Conservation (phyloP, 2,888 invertebrate genomes). For the Lobophora halterata region DNA sequence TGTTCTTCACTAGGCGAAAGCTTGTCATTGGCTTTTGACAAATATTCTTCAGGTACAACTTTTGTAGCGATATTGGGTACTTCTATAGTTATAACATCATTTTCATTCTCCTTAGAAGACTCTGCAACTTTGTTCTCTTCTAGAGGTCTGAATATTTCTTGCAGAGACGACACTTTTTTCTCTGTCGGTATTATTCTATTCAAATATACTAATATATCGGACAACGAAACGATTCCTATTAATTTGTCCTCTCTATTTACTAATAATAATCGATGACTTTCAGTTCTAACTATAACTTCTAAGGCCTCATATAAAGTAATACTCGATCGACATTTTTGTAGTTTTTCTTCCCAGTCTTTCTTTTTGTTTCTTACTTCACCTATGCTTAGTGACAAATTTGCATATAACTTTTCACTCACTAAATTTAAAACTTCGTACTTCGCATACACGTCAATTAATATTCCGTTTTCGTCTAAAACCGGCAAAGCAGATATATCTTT, state of each 20-base stretch:
- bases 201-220: slow-evolving; percentile 76
- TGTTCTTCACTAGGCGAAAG: slow-evolving; percentile 27
- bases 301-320: slow-evolving; percentile 92
- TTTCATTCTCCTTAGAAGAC: slow-evolving; percentile 68
- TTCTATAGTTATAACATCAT: slow-evolving; percentile 67
- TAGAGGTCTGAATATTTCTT: slow-evolving; percentile 74
- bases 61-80: slow-evolving; percentile 56
- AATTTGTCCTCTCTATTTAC: slow-evolving; percentile 75
- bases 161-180: slow-evolving; percentile 72
- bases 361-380: slow-evolving; percentile 92
- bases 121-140: slow-evolving; percentile 73
- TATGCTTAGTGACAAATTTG: slow-evolving; percentile 92
- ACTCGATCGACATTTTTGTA: slow-evolving; percentile 92
- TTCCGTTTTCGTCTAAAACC: slow-evolving; percentile 65
- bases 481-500: slow-evolving; percentile 75
- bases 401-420: slow-evolving; percentile 95
- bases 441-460: slow-evolving; percentile 69
- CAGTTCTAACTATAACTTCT: slow-evolving; percentile 95
- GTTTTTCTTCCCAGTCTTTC: slow-evolving; percentile 95
- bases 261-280: slow-evolving; percentile 83
- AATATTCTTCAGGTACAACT: slow-evolving; percentile 51
- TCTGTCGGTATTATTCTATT: slow-evolving; percentile 75
- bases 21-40: slow-evolving; percentile 35
- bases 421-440: slow-evolving; percentile 84
- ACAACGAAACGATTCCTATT: slow-evolving; percentile 72